These are phyloP conservation scores for Pocillopora damicornis DNA, from an alignment of 64 coral and sea anemone genomes.

Conservation along the genomic window DNA sequence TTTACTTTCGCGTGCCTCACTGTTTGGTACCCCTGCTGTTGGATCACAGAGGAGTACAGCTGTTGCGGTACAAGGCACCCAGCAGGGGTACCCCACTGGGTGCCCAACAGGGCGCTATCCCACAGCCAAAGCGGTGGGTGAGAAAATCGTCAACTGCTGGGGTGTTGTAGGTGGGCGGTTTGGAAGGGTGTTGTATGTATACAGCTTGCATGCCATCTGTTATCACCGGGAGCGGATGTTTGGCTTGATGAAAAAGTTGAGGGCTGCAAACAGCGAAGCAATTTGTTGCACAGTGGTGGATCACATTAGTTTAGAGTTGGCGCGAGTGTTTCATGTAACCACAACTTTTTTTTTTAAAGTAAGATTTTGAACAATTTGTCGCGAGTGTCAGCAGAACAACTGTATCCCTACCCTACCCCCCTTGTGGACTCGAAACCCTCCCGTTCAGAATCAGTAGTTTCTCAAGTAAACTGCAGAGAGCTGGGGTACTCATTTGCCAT, in stretches of 20 bases:
- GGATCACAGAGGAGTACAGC: neutral
- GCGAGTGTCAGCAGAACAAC: no score
- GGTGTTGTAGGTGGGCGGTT: neutral
- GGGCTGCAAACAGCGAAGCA: neutral
- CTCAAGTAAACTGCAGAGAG: no score
- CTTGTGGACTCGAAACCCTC: no score
- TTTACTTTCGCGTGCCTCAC: neutral
- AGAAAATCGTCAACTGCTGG: neutral
- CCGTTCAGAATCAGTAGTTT: no score
- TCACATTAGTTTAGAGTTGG: no score
- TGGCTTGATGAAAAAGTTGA: neutral
- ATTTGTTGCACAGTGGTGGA: neutral
- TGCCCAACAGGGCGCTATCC: neutral
- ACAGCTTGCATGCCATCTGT: neutral
- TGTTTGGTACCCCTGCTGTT: slow-evolving; percentile 14
- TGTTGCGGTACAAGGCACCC: neutral
- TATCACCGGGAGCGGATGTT: neutral
- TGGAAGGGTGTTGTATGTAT: neutral
- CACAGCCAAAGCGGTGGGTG: neutral
- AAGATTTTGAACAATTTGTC: no score
- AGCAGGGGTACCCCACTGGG: no score
- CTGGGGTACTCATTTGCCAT: no score
- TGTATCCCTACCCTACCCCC: no score
- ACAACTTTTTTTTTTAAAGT: no score
- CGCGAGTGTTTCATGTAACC: no score